Evolutionary conservation across 1,140 invertebrate genomes (phyloP).

Genomic region (Camponotus pennsylvanicus): DNA sequence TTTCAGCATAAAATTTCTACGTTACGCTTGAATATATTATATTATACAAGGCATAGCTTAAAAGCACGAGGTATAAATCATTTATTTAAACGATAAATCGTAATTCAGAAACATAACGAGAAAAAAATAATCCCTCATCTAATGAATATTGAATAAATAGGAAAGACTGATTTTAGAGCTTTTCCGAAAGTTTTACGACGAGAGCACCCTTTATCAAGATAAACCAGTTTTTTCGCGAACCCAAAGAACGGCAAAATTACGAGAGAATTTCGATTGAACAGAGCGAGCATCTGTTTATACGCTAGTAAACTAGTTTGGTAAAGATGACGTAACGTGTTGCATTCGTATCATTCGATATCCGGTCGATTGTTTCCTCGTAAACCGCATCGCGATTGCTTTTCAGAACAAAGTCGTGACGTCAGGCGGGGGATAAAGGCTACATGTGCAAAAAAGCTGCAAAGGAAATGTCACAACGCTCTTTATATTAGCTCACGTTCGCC

Average conservation of each 20-base stretch:
- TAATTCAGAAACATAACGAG: not conserved
- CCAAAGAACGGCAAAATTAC: not conserved
- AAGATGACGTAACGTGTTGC: conserved; percentile 13
- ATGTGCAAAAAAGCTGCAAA: conserved; percentile 13
- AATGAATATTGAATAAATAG: not conserved
- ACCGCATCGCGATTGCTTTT: conserved; percentile 18
- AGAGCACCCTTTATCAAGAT: not conserved
- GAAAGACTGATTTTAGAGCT: not conserved
- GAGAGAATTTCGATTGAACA: not conserved
- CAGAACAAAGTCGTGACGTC: conserved; percentile 42
- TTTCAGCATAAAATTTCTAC: conserved; percentile 51
- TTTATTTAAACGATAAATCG: not conserved
- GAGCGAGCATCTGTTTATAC: not conserved
- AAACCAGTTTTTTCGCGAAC: not conserved
- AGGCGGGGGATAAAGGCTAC: conserved; percentile 28
- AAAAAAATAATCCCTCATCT: not conserved
- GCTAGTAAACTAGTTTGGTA: conserved; percentile 13
- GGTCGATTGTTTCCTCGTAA: conserved; percentile 5
- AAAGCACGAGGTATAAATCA: not conserved
- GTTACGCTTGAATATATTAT: conserved; percentile 15
- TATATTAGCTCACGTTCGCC: conserved; percentile 3
- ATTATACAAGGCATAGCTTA: not conserved
- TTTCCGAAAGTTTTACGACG: too few species aligned
- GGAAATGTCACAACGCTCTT: conserved; percentile 42
- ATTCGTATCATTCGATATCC: conserved; percentile 3